A percentile compares a stretch with the other conserved stretches of the same genome.
phyloP scores from a whole-genome alignment of 2,797 vertebrate genomes.

The Cirrhinus molitorella region DNA sequence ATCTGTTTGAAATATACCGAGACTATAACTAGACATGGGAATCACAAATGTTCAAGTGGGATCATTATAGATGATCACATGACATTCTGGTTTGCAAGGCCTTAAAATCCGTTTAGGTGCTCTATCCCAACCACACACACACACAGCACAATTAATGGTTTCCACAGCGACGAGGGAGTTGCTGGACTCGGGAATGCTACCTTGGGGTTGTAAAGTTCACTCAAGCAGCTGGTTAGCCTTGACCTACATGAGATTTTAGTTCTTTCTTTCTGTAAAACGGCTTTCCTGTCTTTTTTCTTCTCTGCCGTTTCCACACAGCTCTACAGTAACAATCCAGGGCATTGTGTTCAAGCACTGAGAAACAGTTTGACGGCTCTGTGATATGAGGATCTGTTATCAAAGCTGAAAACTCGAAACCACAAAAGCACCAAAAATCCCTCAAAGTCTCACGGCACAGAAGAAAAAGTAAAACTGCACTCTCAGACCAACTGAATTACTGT shows the following conservation, averaged over 20 bases:
- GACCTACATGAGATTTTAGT: conserved; percentile 39
- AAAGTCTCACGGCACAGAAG: neutral
- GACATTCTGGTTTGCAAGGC: neutral
- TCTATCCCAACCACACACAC: neutral
- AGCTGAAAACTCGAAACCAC: conserved; percentile 8
- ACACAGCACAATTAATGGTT: conserved; percentile 27
- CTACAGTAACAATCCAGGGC: conserved; percentile 36
- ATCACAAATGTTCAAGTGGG: neutral
- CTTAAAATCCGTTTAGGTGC: neutral
- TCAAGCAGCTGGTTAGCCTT: conserved; percentile 49
- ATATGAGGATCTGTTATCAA: conserved; percentile 45
- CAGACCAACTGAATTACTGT: neutral
- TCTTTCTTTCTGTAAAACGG: neutral
- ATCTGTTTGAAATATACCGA: too few species aligned
- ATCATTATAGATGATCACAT: neutral
- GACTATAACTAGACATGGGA: neutral
- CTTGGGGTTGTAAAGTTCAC: conserved; percentile 54
- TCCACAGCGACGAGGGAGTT: conserved; percentile 47
- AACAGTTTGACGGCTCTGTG: conserved; percentile 7
- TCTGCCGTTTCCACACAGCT: conserved; percentile 1
- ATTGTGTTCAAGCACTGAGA: conserved; percentile 45
- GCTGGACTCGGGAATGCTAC: conserved; percentile 33
- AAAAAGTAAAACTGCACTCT: neutral
- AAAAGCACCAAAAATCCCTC: conserved; percentile 6
- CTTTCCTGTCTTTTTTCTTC: conserved; percentile 12